A percentile compares a stretch with the other conserved stretches of the same genome.
Conservation (phyloP, 2,113 vertebrate species). For the Orientallactaga bullata region DNA sequence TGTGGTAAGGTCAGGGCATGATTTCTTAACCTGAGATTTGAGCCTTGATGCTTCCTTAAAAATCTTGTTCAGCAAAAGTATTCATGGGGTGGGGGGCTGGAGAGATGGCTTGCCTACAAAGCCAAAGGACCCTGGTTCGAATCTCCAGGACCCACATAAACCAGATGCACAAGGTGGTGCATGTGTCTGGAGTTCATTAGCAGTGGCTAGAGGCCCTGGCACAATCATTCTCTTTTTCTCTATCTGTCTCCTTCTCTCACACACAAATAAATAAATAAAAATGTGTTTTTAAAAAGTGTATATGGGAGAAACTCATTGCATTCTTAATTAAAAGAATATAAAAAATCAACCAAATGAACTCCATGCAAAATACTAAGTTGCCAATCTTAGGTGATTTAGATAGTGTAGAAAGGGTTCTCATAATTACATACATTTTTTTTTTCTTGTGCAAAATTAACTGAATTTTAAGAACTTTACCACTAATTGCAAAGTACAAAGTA, state of each 20-base stretch:
- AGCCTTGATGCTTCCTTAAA: not conserved
- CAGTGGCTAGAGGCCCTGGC: too few relatives aligned
- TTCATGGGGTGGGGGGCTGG: too few relatives aligned
- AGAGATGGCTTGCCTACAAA: too few relatives aligned
- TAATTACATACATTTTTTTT: constrained; percentile 56
- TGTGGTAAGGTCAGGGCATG: not conserved
- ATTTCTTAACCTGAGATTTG: not conserved
- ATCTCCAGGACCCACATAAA: too few relatives aligned
- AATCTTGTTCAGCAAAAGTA: not conserved
- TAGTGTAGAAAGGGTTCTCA: constrained; percentile 35
- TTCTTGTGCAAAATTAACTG: constrained; percentile 56
- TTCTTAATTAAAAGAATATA: constrained; percentile 48
- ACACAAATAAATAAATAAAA: too few relatives aligned
- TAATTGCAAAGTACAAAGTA: constrained; percentile 75
- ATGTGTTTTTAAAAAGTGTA: not conserved
- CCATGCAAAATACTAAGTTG: constrained; percentile 48
- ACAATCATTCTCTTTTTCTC: too few relatives aligned
- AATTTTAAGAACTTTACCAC: constrained; percentile 70
- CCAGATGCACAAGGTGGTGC: too few relatives aligned
- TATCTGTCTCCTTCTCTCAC: too few relatives aligned
- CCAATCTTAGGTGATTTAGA: constrained; percentile 70
- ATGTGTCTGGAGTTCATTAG: too few relatives aligned
- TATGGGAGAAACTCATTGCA: not conserved
- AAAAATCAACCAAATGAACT: constrained; percentile 43
- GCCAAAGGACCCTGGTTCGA: too few relatives aligned